Evolutionary conservation across 2,888 invertebrate genomes (phyloP).

Genomic region (Chydorus sphaericus): DNA sequence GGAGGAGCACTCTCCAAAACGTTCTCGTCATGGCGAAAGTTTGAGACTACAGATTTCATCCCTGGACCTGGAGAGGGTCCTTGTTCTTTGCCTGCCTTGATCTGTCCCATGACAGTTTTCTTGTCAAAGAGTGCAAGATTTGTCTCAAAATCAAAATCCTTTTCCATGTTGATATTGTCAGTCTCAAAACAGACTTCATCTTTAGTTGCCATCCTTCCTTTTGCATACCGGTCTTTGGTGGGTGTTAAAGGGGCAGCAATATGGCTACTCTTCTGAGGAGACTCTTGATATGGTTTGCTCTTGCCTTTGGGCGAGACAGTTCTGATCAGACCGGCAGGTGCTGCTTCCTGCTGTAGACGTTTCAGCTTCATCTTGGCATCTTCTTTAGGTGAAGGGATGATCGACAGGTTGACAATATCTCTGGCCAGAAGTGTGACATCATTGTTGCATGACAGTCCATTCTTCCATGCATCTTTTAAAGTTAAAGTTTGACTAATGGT

Average conservation of each 20-base stretch:
- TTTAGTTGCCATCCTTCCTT: conserved; percentile 27
- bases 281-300: conserved; percentile 14
- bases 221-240: conserved; percentile 25
- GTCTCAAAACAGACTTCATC: conserved; percentile 67
- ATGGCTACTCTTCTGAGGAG: conserved; percentile 14
- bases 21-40: conserved; percentile 74
- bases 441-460: conserved; percentile 49
- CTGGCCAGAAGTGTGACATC: conserved; percentile 44
- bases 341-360: not conserved
- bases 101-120: conserved; percentile 57
- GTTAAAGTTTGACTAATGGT: conserved; percentile 47
- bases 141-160: conserved; percentile 89
- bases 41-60: conserved; percentile 28
- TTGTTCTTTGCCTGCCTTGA: conserved; percentile 45
- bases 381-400: conserved; percentile 41
- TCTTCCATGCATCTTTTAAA: conserved; percentile 63
- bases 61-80: conserved; percentile 42
- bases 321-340: not conserved
- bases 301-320: not conserved
- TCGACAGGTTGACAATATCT: conserved; percentile 58
- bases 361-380: conserved; percentile 27
- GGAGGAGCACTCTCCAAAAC: conserved; percentile 51
- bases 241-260: conserved; percentile 25
- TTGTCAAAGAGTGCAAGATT: conserved; percentile 85
- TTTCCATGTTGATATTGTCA: conserved; percentile 46